Evolutionary conservation across 2,888 invertebrate species (phyloP).

Genomic region (Anoncus sp.): DNA sequence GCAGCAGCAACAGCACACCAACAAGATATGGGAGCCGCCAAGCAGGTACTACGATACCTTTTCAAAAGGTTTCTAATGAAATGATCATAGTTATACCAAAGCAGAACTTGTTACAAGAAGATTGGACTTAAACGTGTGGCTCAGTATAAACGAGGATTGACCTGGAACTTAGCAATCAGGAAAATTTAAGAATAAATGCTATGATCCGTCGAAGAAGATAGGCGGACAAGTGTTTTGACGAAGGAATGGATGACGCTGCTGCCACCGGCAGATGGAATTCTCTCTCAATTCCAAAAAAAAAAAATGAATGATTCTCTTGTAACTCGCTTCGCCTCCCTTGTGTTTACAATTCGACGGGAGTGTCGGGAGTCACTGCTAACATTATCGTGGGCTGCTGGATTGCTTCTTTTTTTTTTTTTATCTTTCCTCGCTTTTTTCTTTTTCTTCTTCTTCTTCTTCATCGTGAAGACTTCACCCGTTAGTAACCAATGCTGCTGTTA

Average conservation of each 20-base stretch:
- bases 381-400: conserved; percentile 24
- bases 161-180: conserved; percentile 2
- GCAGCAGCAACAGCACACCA: conserved; percentile 19
- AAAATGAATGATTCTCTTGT: conserved; percentile 62
- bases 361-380: conserved; percentile 29
- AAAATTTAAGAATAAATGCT: conserved; percentile 13
- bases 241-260: conserved; percentile 16
- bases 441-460: conserved; percentile 12
- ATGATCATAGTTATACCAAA: conserved; percentile 46
- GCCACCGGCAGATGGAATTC: conserved; percentile 12
- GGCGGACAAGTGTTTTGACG: conserved; percentile 37
- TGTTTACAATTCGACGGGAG: conserved; percentile 78
- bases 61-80: conserved; percentile 44
- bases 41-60: conserved; percentile 20
- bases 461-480: conserved; percentile 27
- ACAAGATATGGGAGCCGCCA: conserved; percentile 40
- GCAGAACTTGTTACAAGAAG: conserved; percentile 42
- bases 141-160: conserved; percentile 5
- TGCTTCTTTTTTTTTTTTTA: conserved; percentile 25
- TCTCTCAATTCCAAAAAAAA: conserved; percentile 22
- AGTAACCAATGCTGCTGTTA: conserved; percentile 24
- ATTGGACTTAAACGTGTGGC: conserved; percentile 36
- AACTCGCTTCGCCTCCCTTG: conserved; percentile 73
- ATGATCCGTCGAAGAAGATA: conserved; percentile 20
- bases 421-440: background rate